These are phyloP conservation scores for Epistrophella euchroma DNA, from an alignment of 2,888 invertebrate genomes.

Conservation along the genomic window DNA sequence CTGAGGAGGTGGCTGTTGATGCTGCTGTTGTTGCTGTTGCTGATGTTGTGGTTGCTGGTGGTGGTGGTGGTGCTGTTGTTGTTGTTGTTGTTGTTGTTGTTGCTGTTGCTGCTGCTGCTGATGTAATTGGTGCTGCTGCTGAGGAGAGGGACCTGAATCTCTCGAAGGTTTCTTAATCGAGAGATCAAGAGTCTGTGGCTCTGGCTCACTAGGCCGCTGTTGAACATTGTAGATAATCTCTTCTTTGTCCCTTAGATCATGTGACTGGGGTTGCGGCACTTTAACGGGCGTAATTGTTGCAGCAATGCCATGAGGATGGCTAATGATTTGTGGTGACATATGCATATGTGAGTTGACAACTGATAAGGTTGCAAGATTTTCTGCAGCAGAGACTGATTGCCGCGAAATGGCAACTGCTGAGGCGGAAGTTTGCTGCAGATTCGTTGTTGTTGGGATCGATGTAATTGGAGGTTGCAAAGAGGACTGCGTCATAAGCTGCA, in stretches of 20 bases:
- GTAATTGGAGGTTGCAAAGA: slow-evolving; percentile 62
- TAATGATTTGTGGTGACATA: slow-evolving; percentile 79
- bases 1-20: slow-evolving; percentile 50
- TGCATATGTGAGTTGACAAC: slow-evolving; percentile 86
- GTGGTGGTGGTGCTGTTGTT: slow-evolving; percentile 85
- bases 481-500: slow-evolving; percentile 41
- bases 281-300: slow-evolving; percentile 88
- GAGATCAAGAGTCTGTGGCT: slow-evolving; percentile 89
- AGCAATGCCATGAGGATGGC: slow-evolving; percentile 84
- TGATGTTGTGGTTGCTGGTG: slow-evolving; percentile 83
- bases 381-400: slow-evolving; percentile 77
- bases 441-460: slow-evolving; percentile 61
- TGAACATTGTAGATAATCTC: slow-evolving; percentile 81
- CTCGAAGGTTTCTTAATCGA: slow-evolving; percentile 89
- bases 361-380: slow-evolving; percentile 88
- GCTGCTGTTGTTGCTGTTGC: slow-evolving; percentile 50
- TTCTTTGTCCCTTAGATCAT: slow-evolving; percentile 81
- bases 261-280: slow-evolving; percentile 78
- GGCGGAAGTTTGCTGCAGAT: slow-evolving; percentile 62
- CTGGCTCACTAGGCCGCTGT: slow-evolving; percentile 85
- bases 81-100: slow-evolving; percentile 45
- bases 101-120: slow-evolving; percentile 79
- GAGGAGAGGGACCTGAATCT: slow-evolving; percentile 83
- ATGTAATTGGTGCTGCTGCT: slow-evolving; percentile 79
- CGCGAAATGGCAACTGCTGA: slow-evolving; percentile 35